phyloP scores from a whole-genome alignment of 2,888 invertebrate genomes.

The Leptinotarsa peninsularis region DNA sequence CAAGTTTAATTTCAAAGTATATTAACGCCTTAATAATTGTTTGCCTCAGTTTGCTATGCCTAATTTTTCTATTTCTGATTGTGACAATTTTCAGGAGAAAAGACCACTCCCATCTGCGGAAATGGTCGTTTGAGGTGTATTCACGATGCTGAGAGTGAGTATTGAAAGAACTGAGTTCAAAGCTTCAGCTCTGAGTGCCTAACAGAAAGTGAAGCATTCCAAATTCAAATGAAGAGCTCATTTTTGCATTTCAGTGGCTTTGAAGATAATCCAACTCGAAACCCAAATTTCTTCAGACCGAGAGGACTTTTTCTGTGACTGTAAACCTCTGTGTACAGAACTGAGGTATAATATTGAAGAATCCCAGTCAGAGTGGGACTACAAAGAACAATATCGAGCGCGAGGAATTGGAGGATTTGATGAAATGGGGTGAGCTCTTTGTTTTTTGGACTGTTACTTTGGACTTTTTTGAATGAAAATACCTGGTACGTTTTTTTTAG shows the following conservation, averaged over 20 bases:
- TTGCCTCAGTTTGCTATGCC: too few species aligned
- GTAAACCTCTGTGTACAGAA: constrained; percentile 74
- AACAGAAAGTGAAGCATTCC: too few species aligned
- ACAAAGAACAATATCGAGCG: constrained; percentile 58
- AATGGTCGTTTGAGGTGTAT: constrained; percentile 11
- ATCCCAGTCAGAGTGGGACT: constrained; percentile 75
- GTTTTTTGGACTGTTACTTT: too few species aligned
- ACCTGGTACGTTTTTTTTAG: background rate
- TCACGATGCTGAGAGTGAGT: constrained; percentile 28
- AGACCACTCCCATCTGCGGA: constrained; percentile 20
- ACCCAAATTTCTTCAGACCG: constrained; percentile 28
- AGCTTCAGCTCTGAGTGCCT: too few species aligned
- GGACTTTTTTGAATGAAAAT: background rate
- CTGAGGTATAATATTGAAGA: constrained; percentile 77
- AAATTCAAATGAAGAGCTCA: too few species aligned
- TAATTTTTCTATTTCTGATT: too few species aligned
- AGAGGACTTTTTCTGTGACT: constrained; percentile 65
- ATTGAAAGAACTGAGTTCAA: background rate
- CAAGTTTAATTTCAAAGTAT: too few species aligned
- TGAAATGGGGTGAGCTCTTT: constrained; percentile 29
- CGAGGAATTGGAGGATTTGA: constrained; percentile 26
- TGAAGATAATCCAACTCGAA: constrained; percentile 34
- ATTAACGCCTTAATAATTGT: too few species aligned
- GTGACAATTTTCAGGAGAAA: constrained; percentile 22
- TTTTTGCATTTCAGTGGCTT: constrained; percentile 8